Conservation (phyloP, 2,797 vertebrate genomes). For the Hyperoplus lanceolatus region DNA sequence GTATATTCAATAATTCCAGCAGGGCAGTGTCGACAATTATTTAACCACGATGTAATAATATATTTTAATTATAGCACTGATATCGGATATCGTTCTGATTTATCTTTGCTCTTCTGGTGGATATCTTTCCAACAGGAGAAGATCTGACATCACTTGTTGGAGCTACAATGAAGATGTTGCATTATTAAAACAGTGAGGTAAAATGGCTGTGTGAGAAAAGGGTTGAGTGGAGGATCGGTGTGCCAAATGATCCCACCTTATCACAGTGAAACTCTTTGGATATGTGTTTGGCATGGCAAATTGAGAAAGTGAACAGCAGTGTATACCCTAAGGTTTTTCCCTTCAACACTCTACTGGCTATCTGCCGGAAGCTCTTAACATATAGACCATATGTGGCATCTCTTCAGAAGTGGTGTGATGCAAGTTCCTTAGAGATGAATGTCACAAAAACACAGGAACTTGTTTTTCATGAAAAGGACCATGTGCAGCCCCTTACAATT, state of each 20-base stretch:
- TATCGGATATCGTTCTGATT: background rate
- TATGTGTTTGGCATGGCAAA: constrained; percentile 1
- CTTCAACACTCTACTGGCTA: background rate
- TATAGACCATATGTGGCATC: too few species aligned
- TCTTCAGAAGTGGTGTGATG: too few species aligned
- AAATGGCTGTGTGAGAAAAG: constrained; percentile 7
- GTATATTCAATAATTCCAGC: background rate
- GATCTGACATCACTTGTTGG: constrained; percentile 1
- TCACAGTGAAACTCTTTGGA: constrained; percentile 16
- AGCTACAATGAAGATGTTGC: background rate
- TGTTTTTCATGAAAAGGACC: too few species aligned
- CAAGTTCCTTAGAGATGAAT: too few species aligned
- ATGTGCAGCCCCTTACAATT: too few species aligned
- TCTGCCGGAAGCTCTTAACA: background rate
- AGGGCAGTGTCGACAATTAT: background rate
- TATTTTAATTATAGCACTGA: background rate
- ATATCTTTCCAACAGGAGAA: background rate
- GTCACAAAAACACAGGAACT: too few species aligned
- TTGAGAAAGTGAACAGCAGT: background rate
- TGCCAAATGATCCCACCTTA: constrained; percentile 7
- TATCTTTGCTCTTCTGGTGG: background rate
- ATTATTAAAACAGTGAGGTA: constrained; percentile 24
- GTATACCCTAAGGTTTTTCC: background rate
- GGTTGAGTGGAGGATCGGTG: constrained; percentile 7
- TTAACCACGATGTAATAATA: background rate